Evolutionary conservation across 2,888 invertebrate species (phyloP), one percentile per base, ranked within the genome.

Genomic region (Lysandra bellargus): DNA sequence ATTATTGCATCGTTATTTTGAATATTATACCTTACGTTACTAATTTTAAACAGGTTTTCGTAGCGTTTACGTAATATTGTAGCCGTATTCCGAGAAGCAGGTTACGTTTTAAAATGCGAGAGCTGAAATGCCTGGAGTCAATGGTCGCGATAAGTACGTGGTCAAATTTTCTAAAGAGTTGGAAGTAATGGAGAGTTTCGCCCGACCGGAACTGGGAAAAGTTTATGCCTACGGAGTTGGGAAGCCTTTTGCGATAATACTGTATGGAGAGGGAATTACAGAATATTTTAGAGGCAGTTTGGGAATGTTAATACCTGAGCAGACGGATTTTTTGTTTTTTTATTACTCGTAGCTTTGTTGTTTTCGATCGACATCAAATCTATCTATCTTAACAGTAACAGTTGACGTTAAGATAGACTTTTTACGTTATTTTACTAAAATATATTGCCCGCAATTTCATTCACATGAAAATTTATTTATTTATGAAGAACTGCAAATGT

Each of bases 81-180:
- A 69, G 33, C 69, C 69, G 69, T 69, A 69, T 37, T 69, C 14
- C 14, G 37, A 33, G 17, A 14, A 37, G 2, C 69, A 69, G 69
- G 69, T 69, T 69, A 69, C 37, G 69, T 33, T 69, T 69, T 69
- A 37, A 69, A 69, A 69, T 69, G 69, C 33, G 33, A 69, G 69
- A 69, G 37, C 69, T 69, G 5, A 69, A 69, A 69, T 69, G 69
- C 33, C 33, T 37, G 69, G 33, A 69, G 69, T 37, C 69, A 69
- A 69, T 69, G 69, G 33, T 69, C 69, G 69, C 69, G 69, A 69
- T 69, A 69, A 69, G 69, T 69, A 69, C 69, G 69, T 69, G 69
- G 69, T 69, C 69, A 69, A 69, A 69, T 69, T 69, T 69, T 69
- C 69, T 37, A 69, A 69, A 69, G 69, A 69, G 69, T 69, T 69